Conservation (phyloP, 2,888 invertebrate species). For the Melanophora roralis region DNA sequence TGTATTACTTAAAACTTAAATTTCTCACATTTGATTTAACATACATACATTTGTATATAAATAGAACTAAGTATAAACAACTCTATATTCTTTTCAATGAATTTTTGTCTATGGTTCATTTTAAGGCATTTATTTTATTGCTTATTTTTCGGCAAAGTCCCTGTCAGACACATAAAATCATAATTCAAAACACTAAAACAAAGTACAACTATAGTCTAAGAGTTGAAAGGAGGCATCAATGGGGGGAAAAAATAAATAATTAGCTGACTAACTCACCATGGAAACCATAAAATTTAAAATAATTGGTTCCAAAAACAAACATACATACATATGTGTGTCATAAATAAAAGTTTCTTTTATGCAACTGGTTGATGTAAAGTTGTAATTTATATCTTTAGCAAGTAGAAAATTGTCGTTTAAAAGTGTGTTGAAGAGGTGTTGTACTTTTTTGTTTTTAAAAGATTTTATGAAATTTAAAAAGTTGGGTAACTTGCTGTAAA, state of each 20-base stretch:
- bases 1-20: too few species aligned
- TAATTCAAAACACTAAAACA: conserved; percentile 14
- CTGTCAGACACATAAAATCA: conserved; percentile 8
- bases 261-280: conserved; percentile 42
- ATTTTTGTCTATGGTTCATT: background rate
- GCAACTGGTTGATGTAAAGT: background rate
- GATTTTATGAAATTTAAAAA: too few species aligned
- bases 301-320: conserved; percentile 31
- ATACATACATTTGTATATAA: too few species aligned
- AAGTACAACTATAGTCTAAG: background rate
- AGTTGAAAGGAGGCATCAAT: background rate
- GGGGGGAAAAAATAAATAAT: conserved; percentile 35
- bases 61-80: too few species aligned
- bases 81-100: background rate
- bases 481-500: too few species aligned
- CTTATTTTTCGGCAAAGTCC: background rate
- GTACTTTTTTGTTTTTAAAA: too few species aligned
- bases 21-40: too few species aligned
- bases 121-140: background rate
- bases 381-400: background rate
- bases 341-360: conserved; percentile 16
- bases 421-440: too few species aligned
- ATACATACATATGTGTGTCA: too few species aligned
- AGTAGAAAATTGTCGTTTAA: too few species aligned
- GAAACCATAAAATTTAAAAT: conserved; percentile 47